Conservation (phyloP, 2,113 vertebrate species). For the Nematolebias whitei region DNA sequence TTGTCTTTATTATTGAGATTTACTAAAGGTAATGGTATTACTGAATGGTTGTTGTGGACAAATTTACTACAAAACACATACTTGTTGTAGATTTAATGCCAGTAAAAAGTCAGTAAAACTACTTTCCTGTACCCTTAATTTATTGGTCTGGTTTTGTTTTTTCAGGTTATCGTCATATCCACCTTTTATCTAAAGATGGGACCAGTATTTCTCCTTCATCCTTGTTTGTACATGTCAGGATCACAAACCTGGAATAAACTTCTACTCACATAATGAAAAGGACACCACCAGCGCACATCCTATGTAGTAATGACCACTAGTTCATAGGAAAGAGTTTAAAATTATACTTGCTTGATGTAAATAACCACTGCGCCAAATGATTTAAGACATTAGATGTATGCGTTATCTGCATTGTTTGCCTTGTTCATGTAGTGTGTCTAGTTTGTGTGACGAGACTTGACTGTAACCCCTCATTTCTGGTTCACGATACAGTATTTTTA, state of each 20-base stretch:
- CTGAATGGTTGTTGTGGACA: too few species aligned
- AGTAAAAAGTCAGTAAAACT: neutral
- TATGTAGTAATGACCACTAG: neutral
- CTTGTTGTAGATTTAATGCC: too few species aligned
- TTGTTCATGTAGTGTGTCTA: conserved; percentile 14
- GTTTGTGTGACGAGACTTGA: conserved; percentile 23
- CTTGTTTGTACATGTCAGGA: conserved; percentile 87
- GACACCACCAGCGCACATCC: neutral
- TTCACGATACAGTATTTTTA: conserved; percentile 6
- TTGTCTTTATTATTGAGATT: too few species aligned
- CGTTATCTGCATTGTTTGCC: conserved; percentile 7
- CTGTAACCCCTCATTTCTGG: conserved; percentile 22
- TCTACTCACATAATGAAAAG: neutral
- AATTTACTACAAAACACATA: too few species aligned
- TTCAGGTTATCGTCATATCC: conserved; percentile 94
- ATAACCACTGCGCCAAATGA: conserved; percentile 53
- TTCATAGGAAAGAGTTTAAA: neutral
- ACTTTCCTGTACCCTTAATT: neutral
- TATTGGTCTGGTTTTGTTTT: conserved; percentile 12
- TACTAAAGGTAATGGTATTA: too few species aligned
- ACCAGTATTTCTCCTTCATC: conserved; percentile 89
- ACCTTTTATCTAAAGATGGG: conserved; percentile 92
- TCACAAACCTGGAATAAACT: conserved; percentile 62
- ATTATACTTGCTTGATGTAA: conserved; percentile 39
- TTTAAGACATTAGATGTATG: neutral